Conservation (phyloP, 2,797 vertebrate genomes). For the Buceros bicornis region DNA sequence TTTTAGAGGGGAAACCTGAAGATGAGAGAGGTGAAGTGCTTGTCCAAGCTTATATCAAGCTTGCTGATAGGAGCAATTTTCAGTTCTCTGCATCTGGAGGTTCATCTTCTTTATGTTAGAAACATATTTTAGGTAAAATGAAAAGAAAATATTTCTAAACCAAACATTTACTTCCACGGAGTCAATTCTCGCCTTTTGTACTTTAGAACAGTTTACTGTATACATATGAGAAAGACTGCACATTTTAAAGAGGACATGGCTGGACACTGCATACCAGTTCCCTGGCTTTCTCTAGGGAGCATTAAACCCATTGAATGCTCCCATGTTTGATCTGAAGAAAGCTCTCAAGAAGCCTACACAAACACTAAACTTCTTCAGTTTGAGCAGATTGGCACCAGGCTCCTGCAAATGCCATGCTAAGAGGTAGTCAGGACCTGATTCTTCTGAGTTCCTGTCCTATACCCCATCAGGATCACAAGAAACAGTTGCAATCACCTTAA, state of each 20-base stretch:
- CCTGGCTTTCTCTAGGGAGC: background rate
- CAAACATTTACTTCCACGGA: background rate
- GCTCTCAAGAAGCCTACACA: background rate
- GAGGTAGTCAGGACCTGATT: background rate
- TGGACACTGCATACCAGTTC: background rate
- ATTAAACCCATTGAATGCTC: background rate
- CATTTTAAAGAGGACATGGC: background rate
- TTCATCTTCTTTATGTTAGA: background rate
- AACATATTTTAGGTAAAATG: background rate
- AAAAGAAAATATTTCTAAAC: background rate
- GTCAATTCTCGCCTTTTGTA: background rate
- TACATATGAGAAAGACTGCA: background rate
- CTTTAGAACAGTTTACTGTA: background rate
- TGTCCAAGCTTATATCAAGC: background rate
- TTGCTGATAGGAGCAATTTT: background rate
- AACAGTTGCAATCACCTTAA: background rate
- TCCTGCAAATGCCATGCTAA: background rate
- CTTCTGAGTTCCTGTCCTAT: background rate
- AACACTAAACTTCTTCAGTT: background rate
- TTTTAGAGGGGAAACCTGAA: background rate
- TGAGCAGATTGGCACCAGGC: background rate
- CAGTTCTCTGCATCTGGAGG: background rate
- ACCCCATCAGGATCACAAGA: background rate
- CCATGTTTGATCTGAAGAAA: background rate
- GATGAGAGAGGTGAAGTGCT: background rate